Evolutionary conservation across 2,113 vertebrate genomes (phyloP).

Genomic region (Climacteris rufus): DNA sequence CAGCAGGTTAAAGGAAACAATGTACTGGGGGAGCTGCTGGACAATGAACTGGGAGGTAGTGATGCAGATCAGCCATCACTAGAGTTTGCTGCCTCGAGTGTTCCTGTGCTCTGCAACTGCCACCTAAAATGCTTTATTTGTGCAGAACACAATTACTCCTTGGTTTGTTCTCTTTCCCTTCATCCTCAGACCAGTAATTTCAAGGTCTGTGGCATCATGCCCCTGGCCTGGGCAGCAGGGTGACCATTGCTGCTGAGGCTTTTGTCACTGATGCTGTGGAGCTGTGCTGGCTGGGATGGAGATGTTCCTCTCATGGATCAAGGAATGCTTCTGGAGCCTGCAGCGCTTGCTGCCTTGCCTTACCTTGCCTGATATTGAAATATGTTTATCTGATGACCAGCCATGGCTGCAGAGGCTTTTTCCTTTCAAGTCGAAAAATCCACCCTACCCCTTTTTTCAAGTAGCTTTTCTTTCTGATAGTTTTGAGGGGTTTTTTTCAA

Average conservation of each 20-base stretch:
- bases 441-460: not conserved
- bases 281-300: not conserved
- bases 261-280: not conserved
- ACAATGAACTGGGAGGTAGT: not conserved
- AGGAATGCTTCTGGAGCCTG: not conserved
- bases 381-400: not conserved
- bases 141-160: not conserved
- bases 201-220: not conserved
- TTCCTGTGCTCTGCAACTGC: not conserved
- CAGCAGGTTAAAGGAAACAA: not conserved
- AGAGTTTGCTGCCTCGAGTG: not conserved
- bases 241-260: not conserved
- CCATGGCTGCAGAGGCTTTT: not conserved
- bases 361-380: not conserved
- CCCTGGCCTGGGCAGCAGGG: not conserved
- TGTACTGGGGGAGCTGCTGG: not conserved
- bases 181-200: not conserved
- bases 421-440: not conserved
- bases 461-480: not conserved
- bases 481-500: not conserved
- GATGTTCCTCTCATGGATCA: no score
- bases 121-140: not conserved
- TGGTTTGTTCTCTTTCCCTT: not conserved
- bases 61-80: not conserved
- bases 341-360: not conserved